Evolutionary conservation across 2,113 vertebrate genomes (phyloP), one percentile per base, ranked within the genome.

Genomic region (Hucho hucho): DNA sequence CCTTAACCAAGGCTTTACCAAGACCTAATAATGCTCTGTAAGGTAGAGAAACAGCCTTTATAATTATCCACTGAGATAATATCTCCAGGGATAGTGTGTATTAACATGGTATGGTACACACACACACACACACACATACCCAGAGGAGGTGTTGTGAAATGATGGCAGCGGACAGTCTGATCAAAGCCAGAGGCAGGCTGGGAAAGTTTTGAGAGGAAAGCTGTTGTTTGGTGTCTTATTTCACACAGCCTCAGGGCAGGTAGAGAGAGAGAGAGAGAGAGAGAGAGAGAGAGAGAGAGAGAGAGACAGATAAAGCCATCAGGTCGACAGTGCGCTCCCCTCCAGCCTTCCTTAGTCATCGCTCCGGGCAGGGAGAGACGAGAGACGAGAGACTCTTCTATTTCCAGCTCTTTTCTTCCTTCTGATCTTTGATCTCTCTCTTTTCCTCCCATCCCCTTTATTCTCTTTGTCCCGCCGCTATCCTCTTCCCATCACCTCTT

Each of bases 151-250:
- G 49, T 56, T 47, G 81, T 82, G 89, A 91, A 81, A 75, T 87
- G 91, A 92, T 89, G 86, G 84, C 88, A 87, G 90, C 83, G 89
- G 91, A 92, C 90, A 91, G 86, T 79, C 76, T 84, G 88, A 93
- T 94, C 92, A 94, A 93, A 93, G 93, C 81, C 28, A 74, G 69
- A 82, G 87, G 86, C 86, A 91, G 91, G 92, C 91, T 93, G 93
- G 92, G 90, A 93, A 93, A 93, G 92, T 93, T 94, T 91, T 89
- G 90, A 90, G 90, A 92, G 90, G 87, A 90, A 92, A 92, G 91
- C 93, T 91, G 91, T 92, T 93, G 92, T 94, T 93, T 92, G 90
- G 92, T 91, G 90, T 93, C 90, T 93, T 87, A 82, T 93, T 93
- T 93, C 91, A 91, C 84, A 74, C 89, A 82, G 92, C 92, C 91